A percentile compares a stretch with the other conserved stretches of the same genome.
phyloP scores from a whole-genome alignment of 1,140 invertebrate genomes.

The Lucilia cuprina region DNA sequence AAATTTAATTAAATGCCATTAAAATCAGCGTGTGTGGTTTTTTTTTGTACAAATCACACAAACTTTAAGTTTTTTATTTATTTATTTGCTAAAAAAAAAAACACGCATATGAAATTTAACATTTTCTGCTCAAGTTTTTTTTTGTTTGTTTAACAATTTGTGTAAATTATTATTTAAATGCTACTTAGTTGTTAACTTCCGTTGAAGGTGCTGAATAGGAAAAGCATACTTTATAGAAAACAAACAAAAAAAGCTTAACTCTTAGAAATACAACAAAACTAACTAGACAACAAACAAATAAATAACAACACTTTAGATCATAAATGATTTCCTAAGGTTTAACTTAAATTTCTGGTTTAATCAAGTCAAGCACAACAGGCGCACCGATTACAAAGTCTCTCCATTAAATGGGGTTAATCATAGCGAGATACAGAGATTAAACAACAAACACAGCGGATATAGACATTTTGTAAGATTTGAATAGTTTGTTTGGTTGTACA shows the following conservation, averaged over 20 bases:
- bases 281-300: not conserved
- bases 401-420: not conserved
- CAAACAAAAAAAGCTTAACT: not conserved
- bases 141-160: not conserved
- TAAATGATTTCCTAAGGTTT: conserved; percentile 4
- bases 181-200: not conserved
- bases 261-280: not conserved
- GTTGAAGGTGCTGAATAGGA: not conserved
- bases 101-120: not conserved
- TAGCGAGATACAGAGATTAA: not conserved
- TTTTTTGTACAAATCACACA: not conserved
- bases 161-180: conserved; percentile 7
- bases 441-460: not conserved
- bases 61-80: not conserved
- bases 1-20: conserved; percentile 12
- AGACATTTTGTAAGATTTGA: not conserved
- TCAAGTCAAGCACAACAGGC: not conserved
- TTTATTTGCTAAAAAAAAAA: not conserved
- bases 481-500: too few species aligned
- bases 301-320: not conserved
- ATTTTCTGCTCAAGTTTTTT: not conserved
- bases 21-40: conserved; percentile 10
- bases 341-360: not conserved
- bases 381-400: not conserved
- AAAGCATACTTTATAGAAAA: not conserved